phyloP scores from a whole-genome alignment of 1,140 invertebrate species.

The Limonius californicus region DNA sequence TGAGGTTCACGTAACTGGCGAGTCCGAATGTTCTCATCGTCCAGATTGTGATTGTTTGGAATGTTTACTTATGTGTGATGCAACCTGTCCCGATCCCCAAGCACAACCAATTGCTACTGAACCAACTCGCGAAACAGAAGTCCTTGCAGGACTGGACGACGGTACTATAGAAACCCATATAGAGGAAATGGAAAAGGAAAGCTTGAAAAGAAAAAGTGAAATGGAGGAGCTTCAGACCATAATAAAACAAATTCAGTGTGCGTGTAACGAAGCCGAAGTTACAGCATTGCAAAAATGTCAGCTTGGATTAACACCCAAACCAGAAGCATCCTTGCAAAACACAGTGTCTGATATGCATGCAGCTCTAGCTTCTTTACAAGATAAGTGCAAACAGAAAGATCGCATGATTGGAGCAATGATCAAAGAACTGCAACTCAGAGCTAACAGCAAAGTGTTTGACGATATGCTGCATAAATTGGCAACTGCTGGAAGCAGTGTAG shows the following conservation, averaged over 20 bases:
- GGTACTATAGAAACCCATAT: neutral
- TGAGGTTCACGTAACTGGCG: no score
- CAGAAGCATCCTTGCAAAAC: neutral
- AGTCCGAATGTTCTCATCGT: neutral
- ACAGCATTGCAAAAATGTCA: neutral
- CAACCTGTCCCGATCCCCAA: neutral
- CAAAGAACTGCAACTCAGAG: constrained; percentile 28
- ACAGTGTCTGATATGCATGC: constrained; percentile 34
- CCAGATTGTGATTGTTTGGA: neutral
- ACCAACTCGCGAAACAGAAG: neutral
- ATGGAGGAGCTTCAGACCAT: no score
- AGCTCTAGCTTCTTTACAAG: constrained; percentile 33
- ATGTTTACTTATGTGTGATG: neutral
- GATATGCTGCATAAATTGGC: constrained; percentile 21
- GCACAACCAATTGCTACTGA: neutral
- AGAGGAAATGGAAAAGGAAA: neutral
- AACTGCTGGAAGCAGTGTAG: neutral
- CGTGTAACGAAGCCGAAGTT: no score
- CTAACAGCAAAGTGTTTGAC: constrained; percentile 28
- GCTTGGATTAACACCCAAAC: no score
- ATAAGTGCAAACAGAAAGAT: constrained; percentile 39
- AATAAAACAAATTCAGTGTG: no score
- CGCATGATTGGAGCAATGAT: constrained; percentile 38
- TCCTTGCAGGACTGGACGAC: neutral
- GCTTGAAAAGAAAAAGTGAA: no score